Evolutionary conservation across 1,140 invertebrate species (phyloP).

Genomic region (Drosophila pseudoobscura): DNA sequence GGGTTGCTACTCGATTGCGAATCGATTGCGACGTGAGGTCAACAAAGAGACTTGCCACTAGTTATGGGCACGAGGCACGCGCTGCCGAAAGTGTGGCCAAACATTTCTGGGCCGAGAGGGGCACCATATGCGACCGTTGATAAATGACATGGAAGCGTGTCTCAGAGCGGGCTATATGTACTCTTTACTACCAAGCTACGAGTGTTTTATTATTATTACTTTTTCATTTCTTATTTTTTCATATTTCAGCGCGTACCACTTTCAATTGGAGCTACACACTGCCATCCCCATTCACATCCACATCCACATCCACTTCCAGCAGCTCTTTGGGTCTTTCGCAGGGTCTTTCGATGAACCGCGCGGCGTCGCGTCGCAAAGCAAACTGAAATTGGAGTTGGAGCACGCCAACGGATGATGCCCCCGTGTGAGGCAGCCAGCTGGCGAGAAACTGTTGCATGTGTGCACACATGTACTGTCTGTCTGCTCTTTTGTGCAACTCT

Average conservation of each 20-base stretch:
- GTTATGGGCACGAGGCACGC: slow-evolving; percentile 29
- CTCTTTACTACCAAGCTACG: too few species aligned
- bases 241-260: slow-evolving; percentile 40
- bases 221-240: slow-evolving; percentile 6
- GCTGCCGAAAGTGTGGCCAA: slow-evolving; percentile 11
- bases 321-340: not conserved
- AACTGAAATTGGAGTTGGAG: slow-evolving; percentile 56
- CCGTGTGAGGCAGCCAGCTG: slow-evolving; percentile 29
- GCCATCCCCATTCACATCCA: not conserved
- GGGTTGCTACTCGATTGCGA: slow-evolving; percentile 6
- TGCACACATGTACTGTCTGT: slow-evolving; percentile 3
- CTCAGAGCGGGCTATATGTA: not conserved
- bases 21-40: slow-evolving; percentile 30
- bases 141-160: slow-evolving; percentile 48
- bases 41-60: slow-evolving; percentile 10
- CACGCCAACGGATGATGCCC: not conserved
- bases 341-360: slow-evolving; percentile 37
- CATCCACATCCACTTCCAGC: not conserved
- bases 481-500: slow-evolving; percentile 57
- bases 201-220: not conserved
- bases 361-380: slow-evolving; percentile 51
- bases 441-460: slow-evolving; percentile 14
- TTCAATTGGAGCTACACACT: slow-evolving; percentile 9
- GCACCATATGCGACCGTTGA: slow-evolving; percentile 17
- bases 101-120: not conserved